Evolutionary conservation across 2,797 vertebrate genomes (phyloP), one percentile per base, ranked within the genome.

Genomic region (Tinamus major): DNA sequence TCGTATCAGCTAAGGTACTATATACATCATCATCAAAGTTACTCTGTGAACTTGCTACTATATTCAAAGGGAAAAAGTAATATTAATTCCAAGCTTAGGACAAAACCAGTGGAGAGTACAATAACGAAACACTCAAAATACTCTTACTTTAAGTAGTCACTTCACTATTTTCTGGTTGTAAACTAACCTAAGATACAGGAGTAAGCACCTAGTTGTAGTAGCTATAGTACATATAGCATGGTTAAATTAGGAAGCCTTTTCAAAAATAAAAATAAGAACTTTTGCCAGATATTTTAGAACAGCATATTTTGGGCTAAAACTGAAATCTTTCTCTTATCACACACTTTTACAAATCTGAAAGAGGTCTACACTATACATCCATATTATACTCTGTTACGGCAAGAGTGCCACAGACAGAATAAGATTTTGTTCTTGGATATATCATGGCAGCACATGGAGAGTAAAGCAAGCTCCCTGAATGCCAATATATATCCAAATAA

Each of bases 391-490:
- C 3, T 16, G 9, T 44, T 70, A 69, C 2, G 7, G 42, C 27
- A 81, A 33, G 35, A 76, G 11, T 15, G 62, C 4, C 39, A 74
- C 8, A 68, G 48, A 26, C 80, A 72, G 46, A 79, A 81, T 1
- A 4, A 63, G 16, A 24, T 27, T 77, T 67, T 72, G 48, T 46
- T 68, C 37, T 24, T 56, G 10, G 12, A 14, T 18, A 89, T 41
- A 71, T 13, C 20, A 77, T 6, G 29, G 16, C 5, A 26, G 35
- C 17, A 5, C 19, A 29, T 0, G 11, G 13, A 64, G 86, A 63
- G 15, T 20, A 48, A 75, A 85, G 48, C 90, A 85, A 85, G 27
- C 17, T 63, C 67, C 88, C 42, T 35, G 26, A 78, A 44, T n/a
- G 74, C 76, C 80, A 79, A 71, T 6, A 68, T 4, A 58, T 29